Evolutionary conservation across 1,140 invertebrate species (phyloP), one percentile per base, ranked within the genome.

Genomic region (Holotrichia oblita): DNA sequence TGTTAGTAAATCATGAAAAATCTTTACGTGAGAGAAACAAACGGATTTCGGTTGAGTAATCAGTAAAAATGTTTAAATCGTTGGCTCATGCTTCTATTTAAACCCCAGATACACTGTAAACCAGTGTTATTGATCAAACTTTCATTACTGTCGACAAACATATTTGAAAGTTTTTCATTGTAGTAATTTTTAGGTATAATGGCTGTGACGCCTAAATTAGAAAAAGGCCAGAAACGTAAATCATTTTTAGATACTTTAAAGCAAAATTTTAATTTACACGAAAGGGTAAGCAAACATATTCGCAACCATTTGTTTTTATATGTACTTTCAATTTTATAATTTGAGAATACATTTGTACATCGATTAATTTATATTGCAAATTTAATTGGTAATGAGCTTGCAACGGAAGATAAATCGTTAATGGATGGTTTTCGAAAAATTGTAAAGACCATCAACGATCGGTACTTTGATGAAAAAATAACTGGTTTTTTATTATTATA

Each of bases 281-380:
- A 74, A 22, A 14, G 73, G 6, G 73, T 74, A 40, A 14, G 73
- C 40, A 74, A 40, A 14, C 14, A 41, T 24, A 74, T 3, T 74
- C 41, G 20, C 27, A 73, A 12, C 27, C 8, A 73, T 0, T 40
- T 6, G 3, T 34, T 69, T 10, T 24, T 17, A 73, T 20, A 27
- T 40, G 3, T 20, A 40, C 3, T 12, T 41, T 3, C 6, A n/a
- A 74, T 42, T 41, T 74, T 6, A n/a, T 12, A 40, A 74, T 41
- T 74, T 74, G 7, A 74, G 73, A 74, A 14, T 44, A 74, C n/a
- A 1, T 74, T 74, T 42, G 34, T 74, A n/a, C 73, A 74, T 44
- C 73, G 73, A 40, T 74, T 74, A 10, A 74, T 74, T 9, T 74
- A 74, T 22, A 10, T 74, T 20, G 73, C 34, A 74, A 44, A 41